Conservation (phyloP, 1,140 invertebrate genomes). For the Psilanteris sp. region DNA sequence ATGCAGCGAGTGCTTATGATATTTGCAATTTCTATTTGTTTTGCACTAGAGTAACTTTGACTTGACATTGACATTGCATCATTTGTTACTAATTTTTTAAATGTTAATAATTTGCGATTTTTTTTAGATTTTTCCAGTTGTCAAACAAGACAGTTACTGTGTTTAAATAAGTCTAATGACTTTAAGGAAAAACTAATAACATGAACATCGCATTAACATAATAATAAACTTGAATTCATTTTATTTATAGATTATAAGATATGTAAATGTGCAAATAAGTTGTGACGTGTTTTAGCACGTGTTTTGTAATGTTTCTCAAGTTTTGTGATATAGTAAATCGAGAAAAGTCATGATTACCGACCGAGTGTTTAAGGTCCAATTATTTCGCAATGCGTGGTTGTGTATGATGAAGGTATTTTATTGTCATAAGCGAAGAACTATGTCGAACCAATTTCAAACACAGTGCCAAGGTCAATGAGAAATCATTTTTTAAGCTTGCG, state of each 20-base stretch:
- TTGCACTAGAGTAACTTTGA: conserved; percentile 25
- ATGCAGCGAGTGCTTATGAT: not conserved
- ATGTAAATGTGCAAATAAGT: not conserved
- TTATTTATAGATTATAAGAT: conserved; percentile 33
- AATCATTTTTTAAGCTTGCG: conserved; percentile 1
- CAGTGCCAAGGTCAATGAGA: conserved; percentile 35
- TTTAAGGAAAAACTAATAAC: too few species aligned
- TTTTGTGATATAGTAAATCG: conserved; percentile 9
- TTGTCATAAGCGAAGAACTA: conserved; percentile 18
- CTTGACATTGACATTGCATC: conserved; percentile 33
- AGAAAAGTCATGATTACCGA: conserved; percentile 16
- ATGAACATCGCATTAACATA: conserved; percentile 23
- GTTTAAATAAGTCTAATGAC: too few species aligned
- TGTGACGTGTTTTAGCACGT: conserved; percentile 16
- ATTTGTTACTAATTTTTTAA: too few species aligned
- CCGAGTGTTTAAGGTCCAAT: not conserved
- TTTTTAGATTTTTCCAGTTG: too few species aligned
- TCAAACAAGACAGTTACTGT: too few species aligned
- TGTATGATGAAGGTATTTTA: conserved; percentile 18
- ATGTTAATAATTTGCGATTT: too few species aligned
- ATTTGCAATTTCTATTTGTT: conserved; percentile 3
- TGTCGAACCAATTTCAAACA: conserved; percentile 20
- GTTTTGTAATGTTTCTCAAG: conserved; percentile 23
- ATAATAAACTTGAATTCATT: conserved; percentile 13
- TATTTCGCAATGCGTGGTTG: conserved; percentile 9